phyloP scores from a whole-genome alignment of 35 echinoderm and acorn worm genomes.

The Nesometra sesokonis region DNA sequence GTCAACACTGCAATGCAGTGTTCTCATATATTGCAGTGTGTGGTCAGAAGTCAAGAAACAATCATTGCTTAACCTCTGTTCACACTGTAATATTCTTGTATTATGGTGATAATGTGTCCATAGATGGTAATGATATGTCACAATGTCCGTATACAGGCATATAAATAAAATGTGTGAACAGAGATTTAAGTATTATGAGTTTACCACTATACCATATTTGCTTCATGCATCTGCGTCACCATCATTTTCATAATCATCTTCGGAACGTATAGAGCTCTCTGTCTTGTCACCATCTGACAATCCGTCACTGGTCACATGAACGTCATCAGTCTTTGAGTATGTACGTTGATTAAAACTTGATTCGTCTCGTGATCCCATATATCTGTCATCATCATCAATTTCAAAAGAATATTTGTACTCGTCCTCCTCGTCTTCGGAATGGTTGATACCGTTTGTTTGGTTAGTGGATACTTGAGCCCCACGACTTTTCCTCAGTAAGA shows the following conservation, averaged over 20 bases:
- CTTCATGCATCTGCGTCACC: not conserved
- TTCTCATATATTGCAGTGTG: too few relatives aligned
- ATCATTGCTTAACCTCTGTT: too few relatives aligned
- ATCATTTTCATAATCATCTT: not conserved
- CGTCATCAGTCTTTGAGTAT: not conserved
- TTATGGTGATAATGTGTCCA: too few relatives aligned
- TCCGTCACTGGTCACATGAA: constrained; percentile 15
- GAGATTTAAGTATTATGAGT: too few relatives aligned
- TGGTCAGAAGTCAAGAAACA: too few relatives aligned
- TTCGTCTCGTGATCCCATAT: not conserved
- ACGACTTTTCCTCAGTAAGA: constrained; percentile 56
- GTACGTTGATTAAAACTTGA: not conserved
- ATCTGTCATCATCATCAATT: not conserved
- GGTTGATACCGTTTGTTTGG: not conserved
- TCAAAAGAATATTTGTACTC: not conserved
- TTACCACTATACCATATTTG: too few relatives aligned
- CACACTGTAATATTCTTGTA: too few relatives aligned
- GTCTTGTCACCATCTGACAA: constrained; percentile 7
- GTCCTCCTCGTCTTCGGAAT: not conserved
- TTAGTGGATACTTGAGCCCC: not conserved
- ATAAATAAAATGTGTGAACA: too few relatives aligned
- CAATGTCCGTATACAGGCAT: too few relatives aligned
- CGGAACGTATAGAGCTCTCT: constrained; percentile 30
- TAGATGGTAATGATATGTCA: too few relatives aligned
- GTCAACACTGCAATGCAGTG: too few relatives aligned